Percentiles rank a stretch among this genome's conserved stretches.
Conservation (phyloP, 2,888 invertebrate species). For the Fragum sueziense region DNA sequence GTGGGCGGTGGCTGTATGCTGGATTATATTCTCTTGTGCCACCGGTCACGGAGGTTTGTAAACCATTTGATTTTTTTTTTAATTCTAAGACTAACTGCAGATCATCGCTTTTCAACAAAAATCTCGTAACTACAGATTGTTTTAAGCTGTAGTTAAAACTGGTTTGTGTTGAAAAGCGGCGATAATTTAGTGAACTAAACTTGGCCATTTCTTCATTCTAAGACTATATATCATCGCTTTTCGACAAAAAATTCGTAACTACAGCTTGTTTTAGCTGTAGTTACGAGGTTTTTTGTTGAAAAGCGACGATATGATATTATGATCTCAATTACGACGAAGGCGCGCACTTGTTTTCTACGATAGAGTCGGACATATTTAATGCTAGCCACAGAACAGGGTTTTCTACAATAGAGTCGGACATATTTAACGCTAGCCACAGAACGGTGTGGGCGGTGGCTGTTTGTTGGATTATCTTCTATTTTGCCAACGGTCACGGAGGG, state of each 20-base stretch:
- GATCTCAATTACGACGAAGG: slow-evolving; percentile 75
- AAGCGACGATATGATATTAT: slow-evolving; percentile 78
- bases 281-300: no score
- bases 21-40: slow-evolving; percentile 85
- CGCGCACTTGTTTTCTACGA: slow-evolving; percentile 50
- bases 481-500: slow-evolving; percentile 84
- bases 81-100: background rate
- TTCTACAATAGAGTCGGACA: slow-evolving; percentile 65
- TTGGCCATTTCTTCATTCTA: no score
- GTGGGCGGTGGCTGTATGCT: slow-evolving; percentile 84
- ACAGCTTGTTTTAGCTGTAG: no score
- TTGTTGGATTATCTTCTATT: slow-evolving; percentile 84
- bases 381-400: slow-evolving; percentile 5
- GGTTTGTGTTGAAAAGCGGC: no score
- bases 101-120: no score
- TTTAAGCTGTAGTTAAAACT: no score
- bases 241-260: no score
- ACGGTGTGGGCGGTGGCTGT: slow-evolving; percentile 84
- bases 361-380: slow-evolving; percentile 71
- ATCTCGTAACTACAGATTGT: no score
- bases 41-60: slow-evolving; percentile 83
- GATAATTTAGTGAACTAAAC: no score
- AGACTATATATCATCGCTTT: no score
- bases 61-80: background rate
- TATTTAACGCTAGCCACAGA: slow-evolving; percentile 82